Conservation (phyloP, 2,888 invertebrate species). For the Camptogramma bilineatum region DNA sequence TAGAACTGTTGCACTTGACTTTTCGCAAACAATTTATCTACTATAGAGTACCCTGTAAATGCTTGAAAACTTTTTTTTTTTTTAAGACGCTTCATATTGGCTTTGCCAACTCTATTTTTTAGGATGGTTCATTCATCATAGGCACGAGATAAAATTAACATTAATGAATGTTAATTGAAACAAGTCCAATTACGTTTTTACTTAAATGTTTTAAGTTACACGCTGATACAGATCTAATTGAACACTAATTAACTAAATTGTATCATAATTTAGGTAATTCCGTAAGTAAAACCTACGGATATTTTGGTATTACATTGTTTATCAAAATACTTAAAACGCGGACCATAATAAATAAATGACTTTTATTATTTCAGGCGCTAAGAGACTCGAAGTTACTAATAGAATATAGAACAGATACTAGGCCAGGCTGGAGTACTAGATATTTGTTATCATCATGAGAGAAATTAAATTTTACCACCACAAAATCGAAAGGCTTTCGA, state of each 20-base stretch:
- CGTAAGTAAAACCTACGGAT: not conserved
- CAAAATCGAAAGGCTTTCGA: no score
- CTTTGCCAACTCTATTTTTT: not conserved
- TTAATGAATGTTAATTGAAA: conserved; percentile 33
- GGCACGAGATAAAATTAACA: not conserved
- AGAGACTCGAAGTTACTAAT: no score
- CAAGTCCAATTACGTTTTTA: conserved; percentile 57
- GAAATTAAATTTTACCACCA: no score
- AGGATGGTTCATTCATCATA: not conserved
- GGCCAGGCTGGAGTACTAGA: no score
- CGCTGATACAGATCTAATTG: conserved; percentile 64
- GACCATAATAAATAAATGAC: no score
- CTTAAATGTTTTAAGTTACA: conserved; percentile 51
- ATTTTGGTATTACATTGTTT: not conserved
- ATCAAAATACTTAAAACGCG: not conserved
- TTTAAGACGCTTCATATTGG: not conserved
- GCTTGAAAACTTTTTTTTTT: no score
- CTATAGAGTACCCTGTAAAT: no score
- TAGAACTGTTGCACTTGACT: no score
- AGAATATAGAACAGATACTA: no score
- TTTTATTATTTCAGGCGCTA: no score
- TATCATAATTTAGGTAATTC: conserved; percentile 43
- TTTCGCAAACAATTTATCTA: no score
- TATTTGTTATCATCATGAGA: no score
- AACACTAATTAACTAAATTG: conserved; percentile 59